These are phyloP conservation scores for Pogonocichla stellata DNA, from an alignment of 2,113 vertebrate species.

Conservation along the genomic window DNA sequence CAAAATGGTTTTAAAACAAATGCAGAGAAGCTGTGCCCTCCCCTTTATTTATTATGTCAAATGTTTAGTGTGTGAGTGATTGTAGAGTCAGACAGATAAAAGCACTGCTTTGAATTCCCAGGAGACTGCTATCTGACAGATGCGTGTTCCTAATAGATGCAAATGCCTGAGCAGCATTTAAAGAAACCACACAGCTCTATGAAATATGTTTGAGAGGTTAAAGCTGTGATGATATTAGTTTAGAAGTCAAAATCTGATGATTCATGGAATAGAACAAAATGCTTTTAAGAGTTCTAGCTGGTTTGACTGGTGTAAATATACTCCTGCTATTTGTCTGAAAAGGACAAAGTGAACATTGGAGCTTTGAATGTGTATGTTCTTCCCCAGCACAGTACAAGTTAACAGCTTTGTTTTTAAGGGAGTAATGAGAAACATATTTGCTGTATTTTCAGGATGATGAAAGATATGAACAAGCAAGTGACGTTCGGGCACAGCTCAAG, in stretches of 20 bases:
- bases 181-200: not conserved
- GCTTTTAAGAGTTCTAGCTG: not conserved
- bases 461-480: constrained; percentile 85
- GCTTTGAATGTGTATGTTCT: constrained; percentile 2
- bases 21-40: not conserved
- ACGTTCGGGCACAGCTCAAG: constrained; percentile 92
- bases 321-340: constrained; percentile 24
- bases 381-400: not conserved
- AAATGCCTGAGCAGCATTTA: not conserved
- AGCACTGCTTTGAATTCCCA: not conserved
- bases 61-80: not conserved
- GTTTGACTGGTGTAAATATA: constrained; percentile 35
- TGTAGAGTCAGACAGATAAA: not conserved
- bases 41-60: constrained; percentile 19
- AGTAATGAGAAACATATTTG: constrained; percentile 12
- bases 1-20: not conserved
- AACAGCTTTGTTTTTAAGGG: constrained; percentile 4
- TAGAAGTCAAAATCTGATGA: constrained; percentile 50
- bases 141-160: constrained; percentile 18
- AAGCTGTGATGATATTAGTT: constrained; percentile 18
- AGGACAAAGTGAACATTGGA: constrained; percentile 30
- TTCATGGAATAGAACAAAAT: constrained; percentile 41
- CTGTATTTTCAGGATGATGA: constrained; percentile 83
- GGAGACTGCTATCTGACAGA: not conserved
- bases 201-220: not conserved